phyloP scores from a whole-genome alignment of 2,797 vertebrate genomes.

The Poeciliopsis infans region DNA sequence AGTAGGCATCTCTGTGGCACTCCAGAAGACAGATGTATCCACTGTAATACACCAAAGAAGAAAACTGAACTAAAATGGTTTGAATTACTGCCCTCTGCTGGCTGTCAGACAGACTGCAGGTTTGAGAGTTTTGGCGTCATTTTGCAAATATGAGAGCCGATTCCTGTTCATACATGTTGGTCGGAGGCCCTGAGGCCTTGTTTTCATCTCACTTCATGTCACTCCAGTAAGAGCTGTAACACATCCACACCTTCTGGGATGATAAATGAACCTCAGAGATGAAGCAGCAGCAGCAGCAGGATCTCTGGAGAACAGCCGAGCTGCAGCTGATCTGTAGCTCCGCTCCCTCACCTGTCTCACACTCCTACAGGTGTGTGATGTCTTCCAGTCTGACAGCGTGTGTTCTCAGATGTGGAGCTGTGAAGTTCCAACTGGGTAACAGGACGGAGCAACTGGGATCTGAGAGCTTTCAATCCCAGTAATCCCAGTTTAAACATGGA shows the following conservation, averaged over 20 bases:
- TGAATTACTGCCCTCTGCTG: not conserved
- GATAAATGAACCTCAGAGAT: not conserved
- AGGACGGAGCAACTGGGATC: slow-evolving; percentile 8
- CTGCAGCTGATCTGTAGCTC: not conserved
- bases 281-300: not conserved
- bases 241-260: not conserved
- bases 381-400: not conserved
- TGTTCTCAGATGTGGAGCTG: slow-evolving; percentile 1
- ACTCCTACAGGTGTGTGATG: not conserved
- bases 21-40: not conserved
- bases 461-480: slow-evolving; percentile 9
- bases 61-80: not conserved
- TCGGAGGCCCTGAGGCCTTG: not conserved
- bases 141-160: not conserved
- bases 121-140: not conserved
- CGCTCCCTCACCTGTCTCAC: not conserved
- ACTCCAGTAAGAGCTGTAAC: not conserved
- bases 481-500: slow-evolving; percentile 33
- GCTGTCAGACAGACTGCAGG: not conserved
- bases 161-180: not conserved
- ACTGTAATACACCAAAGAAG: not conserved
- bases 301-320: not conserved
- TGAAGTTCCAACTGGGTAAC: slow-evolving; percentile 1
- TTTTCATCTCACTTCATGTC: not conserved
- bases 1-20: not conserved